These are phyloP conservation scores for Orthosia cruda DNA, from an alignment of 2,888 invertebrate genomes.

Conservation along the genomic window DNA sequence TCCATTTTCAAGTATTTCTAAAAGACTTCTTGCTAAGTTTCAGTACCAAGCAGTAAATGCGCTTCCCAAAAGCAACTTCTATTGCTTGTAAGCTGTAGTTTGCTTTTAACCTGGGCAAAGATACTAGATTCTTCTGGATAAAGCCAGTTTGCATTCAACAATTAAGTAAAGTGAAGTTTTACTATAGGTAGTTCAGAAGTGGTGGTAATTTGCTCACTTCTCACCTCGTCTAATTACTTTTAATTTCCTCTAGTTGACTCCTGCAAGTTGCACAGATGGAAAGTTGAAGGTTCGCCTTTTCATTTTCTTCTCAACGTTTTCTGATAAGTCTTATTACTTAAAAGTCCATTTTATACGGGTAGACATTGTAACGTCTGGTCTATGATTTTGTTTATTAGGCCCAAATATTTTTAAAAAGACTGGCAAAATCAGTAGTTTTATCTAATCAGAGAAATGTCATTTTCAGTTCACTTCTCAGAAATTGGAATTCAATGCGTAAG, in stretches of 20 bases:
- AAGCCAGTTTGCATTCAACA: constrained; percentile 21
- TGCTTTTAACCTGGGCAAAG: neutral
- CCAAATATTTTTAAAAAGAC: neutral
- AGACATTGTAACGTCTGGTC: neutral
- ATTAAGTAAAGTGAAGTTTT: constrained; percentile 42
- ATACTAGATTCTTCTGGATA: constrained; percentile 2
- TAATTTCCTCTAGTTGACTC: constrained; percentile 45
- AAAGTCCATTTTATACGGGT: neutral
- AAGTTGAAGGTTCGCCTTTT: constrained; percentile 21
- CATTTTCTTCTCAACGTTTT: neutral
- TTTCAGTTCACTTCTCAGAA: constrained; percentile 12
- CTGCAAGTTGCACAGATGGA: constrained; percentile 13
- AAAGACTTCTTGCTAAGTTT: too few relatives aligned
- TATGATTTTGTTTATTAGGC: neutral
- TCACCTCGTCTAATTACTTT: constrained; percentile 47
- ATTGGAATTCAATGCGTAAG: constrained; percentile 1
- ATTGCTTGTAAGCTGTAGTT: neutral
- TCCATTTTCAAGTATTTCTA: too few relatives aligned
- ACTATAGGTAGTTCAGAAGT: constrained; percentile 42
- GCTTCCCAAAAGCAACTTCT: neutral
- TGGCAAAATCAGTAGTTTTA: neutral
- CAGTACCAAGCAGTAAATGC: too few relatives aligned
- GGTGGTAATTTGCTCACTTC: constrained; percentile 46
- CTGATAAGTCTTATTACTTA: neutral
- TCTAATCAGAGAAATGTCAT: neutral